A percentile compares a stretch with the other conserved stretches of the same genome.
Conservation (phyloP, 2,113 vertebrate species). For the Cryptotis parvus region DNA sequence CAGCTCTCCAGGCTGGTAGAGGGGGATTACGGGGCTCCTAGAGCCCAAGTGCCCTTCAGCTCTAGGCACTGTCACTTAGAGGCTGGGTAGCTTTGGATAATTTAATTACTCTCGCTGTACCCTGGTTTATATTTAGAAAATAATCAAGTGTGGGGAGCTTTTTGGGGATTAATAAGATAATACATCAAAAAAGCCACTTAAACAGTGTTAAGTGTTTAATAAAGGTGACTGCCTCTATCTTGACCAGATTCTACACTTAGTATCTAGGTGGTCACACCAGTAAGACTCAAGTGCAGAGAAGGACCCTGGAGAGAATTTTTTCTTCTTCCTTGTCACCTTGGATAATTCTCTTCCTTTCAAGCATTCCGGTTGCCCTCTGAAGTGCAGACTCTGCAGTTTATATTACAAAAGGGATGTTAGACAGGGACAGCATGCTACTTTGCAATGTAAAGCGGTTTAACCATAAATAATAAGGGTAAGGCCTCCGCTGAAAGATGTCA, state of each 20-base stretch:
- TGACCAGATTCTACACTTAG: neutral
- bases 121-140: slow-evolving; percentile 41
- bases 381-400: slow-evolving; percentile 46
- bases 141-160: neutral
- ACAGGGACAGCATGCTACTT: slow-evolving; percentile 14
- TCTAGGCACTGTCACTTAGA: neutral
- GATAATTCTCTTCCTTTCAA: slow-evolving; percentile 46
- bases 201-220: neutral
- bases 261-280: neutral
- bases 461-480: slow-evolving; percentile 56
- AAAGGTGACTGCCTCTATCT: neutral
- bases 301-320: neutral
- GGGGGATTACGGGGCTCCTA: neutral
- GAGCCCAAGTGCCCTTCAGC: neutral
- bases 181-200: neutral
- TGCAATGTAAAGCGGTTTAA: slow-evolving; percentile 61
- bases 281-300: neutral
- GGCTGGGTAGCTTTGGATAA: neutral
- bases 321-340: slow-evolving; percentile 10
- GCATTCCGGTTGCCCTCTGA: neutral
- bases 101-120: slow-evolving; percentile 11
- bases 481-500: slow-evolving; percentile 37
- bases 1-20: neutral
- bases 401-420: slow-evolving; percentile 27
- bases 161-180: neutral